These are phyloP conservation scores for Euura lappo DNA, from an alignment of 1,140 invertebrate species.

Conservation along the genomic window DNA sequence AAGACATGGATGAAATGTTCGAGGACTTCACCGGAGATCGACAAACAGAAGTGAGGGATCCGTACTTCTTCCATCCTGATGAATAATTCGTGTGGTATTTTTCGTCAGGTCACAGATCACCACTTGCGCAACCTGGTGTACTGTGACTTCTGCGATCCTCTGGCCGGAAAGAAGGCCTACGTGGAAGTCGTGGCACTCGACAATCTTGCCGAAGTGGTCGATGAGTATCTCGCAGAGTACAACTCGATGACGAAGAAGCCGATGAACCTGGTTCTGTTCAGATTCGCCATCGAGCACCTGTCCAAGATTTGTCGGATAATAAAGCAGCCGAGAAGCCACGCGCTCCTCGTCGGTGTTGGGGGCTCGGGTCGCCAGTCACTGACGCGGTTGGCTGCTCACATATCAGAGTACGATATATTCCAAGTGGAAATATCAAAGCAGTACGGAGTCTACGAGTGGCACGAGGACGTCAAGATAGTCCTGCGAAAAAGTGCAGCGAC, in stretches of 20 bases:
- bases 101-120: conserved; percentile 71
- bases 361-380: conserved; percentile 92
- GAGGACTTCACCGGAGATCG: conserved; percentile 45
- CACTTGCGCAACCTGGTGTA: conserved; percentile 89
- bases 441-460: conserved; percentile 87
- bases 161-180: conserved; percentile 86
- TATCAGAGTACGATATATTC: conserved; percentile 92
- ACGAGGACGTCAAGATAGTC: conserved; percentile 86
- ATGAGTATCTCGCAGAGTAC: conserved; percentile 89
- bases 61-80: conserved; percentile 6
- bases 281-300: conserved; percentile 94
- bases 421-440: conserved; percentile 90
- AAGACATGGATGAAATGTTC: conserved; percentile 58
- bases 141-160: conserved; percentile 94
- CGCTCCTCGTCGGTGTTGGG: conserved; percentile 85
- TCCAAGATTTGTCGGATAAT: conserved; percentile 90
- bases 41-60: conserved; percentile 36
- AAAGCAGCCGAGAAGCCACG: conserved; percentile 88
- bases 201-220: conserved; percentile 77
- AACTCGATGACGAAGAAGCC: conserved; percentile 97
- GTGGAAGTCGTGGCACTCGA: conserved; percentile 86
- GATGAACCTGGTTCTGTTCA: conserved; percentile 95
- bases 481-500: conserved; percentile 80
- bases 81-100: conserved; percentile 21
- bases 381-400: conserved; percentile 87